phyloP scores from a whole-genome alignment of 2,797 vertebrate genomes.

The Crocodylus rhombifer region DNA sequence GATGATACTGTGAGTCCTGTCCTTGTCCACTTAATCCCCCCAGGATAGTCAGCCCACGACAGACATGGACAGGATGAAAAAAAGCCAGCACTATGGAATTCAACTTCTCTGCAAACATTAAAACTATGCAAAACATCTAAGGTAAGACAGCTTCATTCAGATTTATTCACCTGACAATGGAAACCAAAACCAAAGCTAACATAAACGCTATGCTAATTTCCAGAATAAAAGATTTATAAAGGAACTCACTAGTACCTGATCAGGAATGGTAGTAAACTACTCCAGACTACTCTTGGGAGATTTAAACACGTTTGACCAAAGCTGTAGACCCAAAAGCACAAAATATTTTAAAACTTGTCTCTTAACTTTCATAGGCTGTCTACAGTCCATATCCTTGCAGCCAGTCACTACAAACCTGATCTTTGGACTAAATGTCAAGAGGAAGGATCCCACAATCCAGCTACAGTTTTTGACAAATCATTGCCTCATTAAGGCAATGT shows the following conservation, averaged over 20 bases:
- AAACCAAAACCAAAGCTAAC: constrained; percentile 11
- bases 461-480: too few relatives aligned
- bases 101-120: constrained; percentile 22
- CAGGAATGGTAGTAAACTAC: not conserved
- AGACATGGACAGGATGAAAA: not conserved
- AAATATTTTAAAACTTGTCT: too few relatives aligned
- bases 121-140: constrained; percentile 3
- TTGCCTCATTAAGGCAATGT: too few relatives aligned
- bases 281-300: too few relatives aligned
- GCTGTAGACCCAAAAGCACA: too few relatives aligned
- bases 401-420: too few relatives aligned
- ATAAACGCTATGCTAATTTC: not conserved
- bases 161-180: constrained; percentile 16
- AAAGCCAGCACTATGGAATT: not conserved
- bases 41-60: not conserved
- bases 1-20: not conserved
- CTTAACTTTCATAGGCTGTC: too few relatives aligned
- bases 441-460: too few relatives aligned
- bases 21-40: not conserved
- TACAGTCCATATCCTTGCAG: too few relatives aligned
- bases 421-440: too few relatives aligned
- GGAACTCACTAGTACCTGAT: not conserved
- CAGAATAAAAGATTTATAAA: not conserved
- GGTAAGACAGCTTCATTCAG: constrained; percentile 1
- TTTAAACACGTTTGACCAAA: too few relatives aligned